A percentile compares a stretch with the other conserved stretches of the same genome.
phyloP scores from a whole-genome alignment of 2,888 invertebrate genomes.

The Papilio gigon region DNA sequence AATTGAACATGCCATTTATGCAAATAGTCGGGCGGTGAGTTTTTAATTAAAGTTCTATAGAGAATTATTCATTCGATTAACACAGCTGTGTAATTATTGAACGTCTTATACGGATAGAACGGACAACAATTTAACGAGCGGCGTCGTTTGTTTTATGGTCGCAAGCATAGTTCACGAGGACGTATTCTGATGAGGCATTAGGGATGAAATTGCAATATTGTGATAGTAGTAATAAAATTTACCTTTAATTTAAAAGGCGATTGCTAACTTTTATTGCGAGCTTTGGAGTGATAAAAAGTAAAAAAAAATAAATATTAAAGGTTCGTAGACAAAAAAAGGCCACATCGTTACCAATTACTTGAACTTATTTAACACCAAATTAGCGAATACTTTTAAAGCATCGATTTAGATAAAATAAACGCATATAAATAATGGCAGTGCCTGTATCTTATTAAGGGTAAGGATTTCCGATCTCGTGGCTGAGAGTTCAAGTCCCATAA shows the following conservation, averaged over 20 bases:
- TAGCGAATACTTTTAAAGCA: not conserved
- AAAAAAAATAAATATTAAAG: not conserved
- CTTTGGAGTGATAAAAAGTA: not conserved
- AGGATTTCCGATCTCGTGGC: too few relatives aligned
- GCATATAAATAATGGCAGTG: too few relatives aligned
- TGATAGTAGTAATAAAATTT: not conserved
- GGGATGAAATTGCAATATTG: not conserved
- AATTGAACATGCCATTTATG: conserved; percentile 20
- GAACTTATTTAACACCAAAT: not conserved
- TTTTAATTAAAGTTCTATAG: conserved; percentile 29
- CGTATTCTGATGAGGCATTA: not conserved
- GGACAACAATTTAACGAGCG: conserved; percentile 10
- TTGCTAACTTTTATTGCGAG: not conserved
- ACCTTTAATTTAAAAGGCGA: not conserved
- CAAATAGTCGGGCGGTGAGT: conserved; percentile 10
- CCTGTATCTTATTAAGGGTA: too few relatives aligned
- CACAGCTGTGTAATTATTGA: conserved; percentile 29
- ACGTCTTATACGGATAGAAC: conserved; percentile 12
- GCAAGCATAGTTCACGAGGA: conserved; percentile 14
- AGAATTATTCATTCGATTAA: conserved; percentile 32
- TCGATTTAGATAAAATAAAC: too few relatives aligned
- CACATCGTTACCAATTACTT: not conserved
- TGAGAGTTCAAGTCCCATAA: too few relatives aligned
- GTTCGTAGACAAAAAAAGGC: not conserved
- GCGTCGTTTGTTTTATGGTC: not conserved